These are phyloP conservation scores for Glaucopsyche alexis DNA, from an alignment of 2,888 invertebrate species.

Conservation along the genomic window DNA sequence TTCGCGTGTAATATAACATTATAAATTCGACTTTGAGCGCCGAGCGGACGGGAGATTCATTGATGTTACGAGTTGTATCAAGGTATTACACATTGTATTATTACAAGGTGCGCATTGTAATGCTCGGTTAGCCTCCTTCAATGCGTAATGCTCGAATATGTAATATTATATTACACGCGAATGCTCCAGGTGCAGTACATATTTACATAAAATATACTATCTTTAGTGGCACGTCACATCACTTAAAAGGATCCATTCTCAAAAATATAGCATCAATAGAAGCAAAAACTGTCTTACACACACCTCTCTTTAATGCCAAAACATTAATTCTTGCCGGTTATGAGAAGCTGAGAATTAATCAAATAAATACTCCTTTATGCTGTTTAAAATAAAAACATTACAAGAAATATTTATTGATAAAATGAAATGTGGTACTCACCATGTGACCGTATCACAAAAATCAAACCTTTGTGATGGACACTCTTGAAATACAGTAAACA, in stretches of 20 bases:
- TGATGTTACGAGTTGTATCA: no score
- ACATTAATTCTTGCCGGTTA: not conserved
- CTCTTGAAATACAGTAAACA: not conserved
- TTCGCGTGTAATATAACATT: no score
- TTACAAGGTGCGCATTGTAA: no score
- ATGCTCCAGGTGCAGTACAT: no score
- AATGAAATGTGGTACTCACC: no score
- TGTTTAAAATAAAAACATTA: not conserved
- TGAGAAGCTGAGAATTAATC: not conserved
- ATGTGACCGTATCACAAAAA: not conserved
- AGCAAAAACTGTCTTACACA: not conserved
- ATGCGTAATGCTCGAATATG: no score
- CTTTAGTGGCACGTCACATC: not conserved
- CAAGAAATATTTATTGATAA: no score
- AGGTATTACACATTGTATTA: no score
- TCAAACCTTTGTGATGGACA: not conserved
- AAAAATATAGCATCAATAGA: not conserved
- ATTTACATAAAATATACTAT: not conserved
- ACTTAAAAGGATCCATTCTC: not conserved
- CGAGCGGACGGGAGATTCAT: no score
- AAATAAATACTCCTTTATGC: not conserved
- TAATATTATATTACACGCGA: no score
- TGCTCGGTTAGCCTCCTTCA: no score
- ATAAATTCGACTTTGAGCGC: no score
- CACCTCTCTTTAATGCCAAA: not conserved